Evolutionary conservation across 2,797 vertebrate genomes (phyloP).

Genomic region (Lagorchestes hirsutus): DNA sequence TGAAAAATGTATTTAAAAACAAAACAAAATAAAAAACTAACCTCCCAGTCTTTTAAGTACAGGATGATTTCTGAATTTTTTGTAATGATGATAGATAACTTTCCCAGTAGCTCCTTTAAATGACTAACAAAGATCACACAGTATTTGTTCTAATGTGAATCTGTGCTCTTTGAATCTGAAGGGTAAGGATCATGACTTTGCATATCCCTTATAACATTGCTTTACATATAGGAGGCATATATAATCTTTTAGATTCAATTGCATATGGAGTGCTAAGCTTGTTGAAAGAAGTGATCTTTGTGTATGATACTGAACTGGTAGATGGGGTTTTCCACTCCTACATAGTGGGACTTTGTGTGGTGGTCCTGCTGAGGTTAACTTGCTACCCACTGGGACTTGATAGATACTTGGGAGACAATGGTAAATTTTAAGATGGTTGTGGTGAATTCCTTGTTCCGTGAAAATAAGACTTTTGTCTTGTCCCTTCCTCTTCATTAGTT

Average conservation of each 20-base stretch:
- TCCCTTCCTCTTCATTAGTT: constrained; percentile 24
- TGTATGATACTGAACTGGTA: neutral
- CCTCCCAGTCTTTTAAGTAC: constrained; percentile 42
- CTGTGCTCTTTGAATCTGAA: neutral
- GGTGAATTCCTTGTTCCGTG: constrained; percentile 13
- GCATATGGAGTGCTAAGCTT: constrained; percentile 8
- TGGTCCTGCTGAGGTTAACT: neutral
- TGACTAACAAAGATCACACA: constrained; percentile 44
- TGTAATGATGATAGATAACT: constrained; percentile 63
- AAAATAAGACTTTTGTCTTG: neutral
- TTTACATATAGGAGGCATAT: neutral
- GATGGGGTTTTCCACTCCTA: neutral
- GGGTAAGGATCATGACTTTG: constrained; percentile 21
- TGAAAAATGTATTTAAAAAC: constrained; percentile 37
- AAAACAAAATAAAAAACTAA: constrained; percentile 40
- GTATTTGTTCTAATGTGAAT: constrained; percentile 51
- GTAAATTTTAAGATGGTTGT: constrained; percentile 28
- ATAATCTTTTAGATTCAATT: neutral
- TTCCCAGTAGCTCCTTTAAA: constrained; percentile 58
- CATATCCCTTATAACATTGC: neutral
- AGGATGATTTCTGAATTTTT: constrained; percentile 69
- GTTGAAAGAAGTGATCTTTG: constrained; percentile 35
- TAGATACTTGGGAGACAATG: constrained; percentile 37
- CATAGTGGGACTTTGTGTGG: constrained; percentile 7
- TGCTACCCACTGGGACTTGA: neutral